Evolutionary conservation across 2,113 vertebrate species (phyloP), one percentile per base, ranked within the genome.

Genomic region (Actinemys pallida): DNA sequence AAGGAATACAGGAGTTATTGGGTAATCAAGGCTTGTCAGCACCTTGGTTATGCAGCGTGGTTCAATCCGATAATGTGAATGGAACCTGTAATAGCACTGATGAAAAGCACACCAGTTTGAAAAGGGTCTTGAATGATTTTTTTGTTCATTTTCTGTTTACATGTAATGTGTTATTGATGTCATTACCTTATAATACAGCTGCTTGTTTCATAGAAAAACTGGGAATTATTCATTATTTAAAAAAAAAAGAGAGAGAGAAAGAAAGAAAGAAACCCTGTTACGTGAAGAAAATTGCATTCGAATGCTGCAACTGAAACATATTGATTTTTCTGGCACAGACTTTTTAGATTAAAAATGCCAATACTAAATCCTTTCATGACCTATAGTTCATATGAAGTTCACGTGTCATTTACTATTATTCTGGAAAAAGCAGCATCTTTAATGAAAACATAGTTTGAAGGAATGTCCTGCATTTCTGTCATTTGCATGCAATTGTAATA

Each of bases 321-420:
- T 99, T 99, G 99, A 99, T 99, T 99, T 72, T 99, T 98, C 98
- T 98, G 98, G 99, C 98, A 98, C 98, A 98, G 98, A 98, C 98
- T 98, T 98, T 98, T 99, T 98, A 99, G 99, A 99, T 99, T 99
- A 99, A 99, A 99, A 99, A 99, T 99, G 99, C 99, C 99, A 99
- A 99, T 99, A 99, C 98, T 98, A 99, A 99, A 99, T 99, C 99
- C 98, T 99, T 99, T 98, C 98, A 98, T 97, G 98, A 99, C 98
- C 98, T 98, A 98, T 99, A 98, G 99, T 99, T 99, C 99, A 99
- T 97, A 97, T 98, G 97, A 98, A 99, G 99, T 99, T 99, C 99
- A 99, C 98, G 97, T 99, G 99, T 99, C 99, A 99, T 99, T 99
- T 99, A 98, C 98, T 98, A 99, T 99, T 99, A 99, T 99, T 99